Base-by-base conservation (phyloP, 1,140 invertebrate species). In the Saxidomus purpurata region DNA sequence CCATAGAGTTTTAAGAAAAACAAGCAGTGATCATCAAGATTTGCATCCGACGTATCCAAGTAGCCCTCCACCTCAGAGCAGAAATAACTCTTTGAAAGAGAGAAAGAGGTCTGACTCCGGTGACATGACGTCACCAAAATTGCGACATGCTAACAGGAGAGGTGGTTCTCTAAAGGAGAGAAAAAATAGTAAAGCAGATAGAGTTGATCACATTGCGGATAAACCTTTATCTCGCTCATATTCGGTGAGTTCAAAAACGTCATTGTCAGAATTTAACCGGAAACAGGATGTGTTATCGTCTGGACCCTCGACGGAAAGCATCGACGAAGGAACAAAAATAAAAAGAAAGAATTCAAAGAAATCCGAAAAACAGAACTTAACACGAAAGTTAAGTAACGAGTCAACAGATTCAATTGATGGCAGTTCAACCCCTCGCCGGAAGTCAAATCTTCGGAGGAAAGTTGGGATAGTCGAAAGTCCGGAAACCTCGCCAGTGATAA, bases 151-250 rank as follows among this genome's bases (percentile, higher is more conserved):
- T 13, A 47, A n/a, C 13, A 49, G 63, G 34, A 55, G 61, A 36
- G 76, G 76, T 0, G 87, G 87, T 11, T 88, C 87, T n/a, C 36
- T 88, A 34, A 88, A 88, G 38, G 87, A 88, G 47, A 55, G 61
- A 71, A 81, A 71, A 71, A 47, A 36, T 0, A 63, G 49, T 9
- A 59, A 28, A 61, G 38, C 43, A 13, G 83, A 86, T 15, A 86
- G 36, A 67, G 25, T n/a, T 19, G 36, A 63, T 40, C 28, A 38
- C 31, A 22, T 19, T 34, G 49, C 9, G 1, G 38, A 15, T 15
- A 8, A 52, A 34, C 82, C 22, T 13, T 22, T 85, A 13, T 61
- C 82, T 19, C 59, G 63, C 40, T 85, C 82, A 43, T 85, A 85
- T 36, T 71, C 63, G 0, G 28, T 71, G 43, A 61, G 49, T 43